Evolutionary conservation across 1,140 invertebrate genomes (phyloP).

Genomic region (Hypsibius dujardini): DNA sequence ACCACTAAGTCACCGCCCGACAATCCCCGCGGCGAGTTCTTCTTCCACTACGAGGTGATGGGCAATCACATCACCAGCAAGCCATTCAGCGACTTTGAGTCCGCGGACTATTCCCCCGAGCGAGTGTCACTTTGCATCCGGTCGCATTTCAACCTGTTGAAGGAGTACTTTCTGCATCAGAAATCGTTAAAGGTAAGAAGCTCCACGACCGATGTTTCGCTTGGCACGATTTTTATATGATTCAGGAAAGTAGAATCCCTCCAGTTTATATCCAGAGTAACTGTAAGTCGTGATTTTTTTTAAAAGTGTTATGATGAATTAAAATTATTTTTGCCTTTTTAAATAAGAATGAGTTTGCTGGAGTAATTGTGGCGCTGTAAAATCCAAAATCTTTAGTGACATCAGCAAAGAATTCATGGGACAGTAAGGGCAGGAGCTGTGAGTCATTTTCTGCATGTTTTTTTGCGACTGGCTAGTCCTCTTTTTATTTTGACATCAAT

Average conservation of each 20-base stretch:
- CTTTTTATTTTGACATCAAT: not conserved
- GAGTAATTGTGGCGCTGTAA: too few species aligned
- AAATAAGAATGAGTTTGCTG: too few species aligned
- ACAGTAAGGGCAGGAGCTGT: too few species aligned
- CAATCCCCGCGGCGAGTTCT: not conserved
- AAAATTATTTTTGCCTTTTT: too few species aligned
- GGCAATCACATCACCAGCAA: not conserved
- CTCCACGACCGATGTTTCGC: too few species aligned
- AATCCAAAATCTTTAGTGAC: too few species aligned
- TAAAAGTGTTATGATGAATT: too few species aligned
- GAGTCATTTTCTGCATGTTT: not conserved
- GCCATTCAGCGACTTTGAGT: conserved; percentile 8
- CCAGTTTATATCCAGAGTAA: too few species aligned
- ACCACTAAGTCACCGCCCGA: not conserved
- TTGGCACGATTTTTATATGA: too few species aligned
- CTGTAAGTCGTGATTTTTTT: too few species aligned
- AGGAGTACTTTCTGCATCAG: conserved; percentile 9
- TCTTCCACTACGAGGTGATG: not conserved
- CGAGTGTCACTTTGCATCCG: not conserved
- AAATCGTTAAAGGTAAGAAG: not conserved
- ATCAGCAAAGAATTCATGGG: too few species aligned
- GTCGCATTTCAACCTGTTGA: not conserved
- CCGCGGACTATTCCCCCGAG: not conserved
- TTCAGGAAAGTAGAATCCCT: too few species aligned
- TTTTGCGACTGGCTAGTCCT: not conserved